Conservation (phyloP, 2,888 invertebrate genomes). For the Uropetala carovei region DNA sequence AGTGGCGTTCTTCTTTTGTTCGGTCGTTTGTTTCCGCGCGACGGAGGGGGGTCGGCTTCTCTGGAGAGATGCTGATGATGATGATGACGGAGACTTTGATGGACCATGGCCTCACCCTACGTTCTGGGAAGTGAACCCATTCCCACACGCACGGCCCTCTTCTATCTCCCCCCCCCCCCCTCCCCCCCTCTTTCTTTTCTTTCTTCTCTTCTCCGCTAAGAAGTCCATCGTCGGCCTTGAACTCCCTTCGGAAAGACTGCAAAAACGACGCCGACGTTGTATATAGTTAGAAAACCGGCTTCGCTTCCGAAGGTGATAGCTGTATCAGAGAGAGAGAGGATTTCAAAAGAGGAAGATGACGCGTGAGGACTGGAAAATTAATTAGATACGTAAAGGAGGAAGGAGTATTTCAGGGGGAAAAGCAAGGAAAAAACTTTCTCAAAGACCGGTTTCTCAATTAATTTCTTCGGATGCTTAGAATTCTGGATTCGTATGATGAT, state of each 20-base stretch:
- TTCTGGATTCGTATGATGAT: background rate
- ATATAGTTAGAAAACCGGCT: background rate
- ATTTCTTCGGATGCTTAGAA: background rate
- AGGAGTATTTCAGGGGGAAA: background rate
- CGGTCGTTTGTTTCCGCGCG: conserved; percentile 11
- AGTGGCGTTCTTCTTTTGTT: conserved; percentile 45
- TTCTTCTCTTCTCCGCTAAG: background rate
- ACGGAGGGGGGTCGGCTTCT: background rate
- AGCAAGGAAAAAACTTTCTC: background rate
- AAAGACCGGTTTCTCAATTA: background rate
- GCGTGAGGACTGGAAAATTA: background rate
- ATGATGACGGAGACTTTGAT: background rate
- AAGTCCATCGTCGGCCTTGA: background rate
- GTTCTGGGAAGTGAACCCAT: background rate
- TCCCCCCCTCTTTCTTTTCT: background rate
- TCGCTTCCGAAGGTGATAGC: background rate
- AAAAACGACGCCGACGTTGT: background rate
- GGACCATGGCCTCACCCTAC: conserved; percentile 24
- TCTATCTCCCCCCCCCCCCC: background rate
- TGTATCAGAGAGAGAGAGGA: too few species aligned
- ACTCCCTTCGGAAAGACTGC: background rate
- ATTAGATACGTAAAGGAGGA: background rate
- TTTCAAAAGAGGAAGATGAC: background rate
- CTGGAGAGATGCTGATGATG: background rate
- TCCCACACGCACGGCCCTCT: background rate